phyloP scores from a whole-genome alignment of 2,113 vertebrate genomes.

The Conger conger region DNA sequence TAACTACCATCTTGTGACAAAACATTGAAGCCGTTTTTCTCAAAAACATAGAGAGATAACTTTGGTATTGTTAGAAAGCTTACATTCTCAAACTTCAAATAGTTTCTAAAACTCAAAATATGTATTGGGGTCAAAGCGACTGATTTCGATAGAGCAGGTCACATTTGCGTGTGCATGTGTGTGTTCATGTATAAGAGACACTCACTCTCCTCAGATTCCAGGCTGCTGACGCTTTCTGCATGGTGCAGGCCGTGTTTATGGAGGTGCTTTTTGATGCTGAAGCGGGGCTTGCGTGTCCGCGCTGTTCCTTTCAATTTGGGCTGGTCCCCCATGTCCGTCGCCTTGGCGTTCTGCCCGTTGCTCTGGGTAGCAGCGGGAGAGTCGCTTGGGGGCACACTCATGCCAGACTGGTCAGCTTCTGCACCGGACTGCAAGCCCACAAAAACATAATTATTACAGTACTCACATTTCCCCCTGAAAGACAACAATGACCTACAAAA shows the following conservation, averaged over 20 bases:
- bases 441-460: background rate
- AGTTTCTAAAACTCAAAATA: no score
- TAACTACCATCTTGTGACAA: no score
- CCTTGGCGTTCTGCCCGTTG: constrained; percentile 44
- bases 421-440: constrained; percentile 32
- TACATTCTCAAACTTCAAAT: no score
- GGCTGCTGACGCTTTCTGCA: constrained; percentile 80
- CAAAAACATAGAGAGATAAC: no score
- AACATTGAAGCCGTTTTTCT: no score
- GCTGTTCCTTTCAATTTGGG: constrained; percentile 80
- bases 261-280: constrained; percentile 83
- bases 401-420: background rate
- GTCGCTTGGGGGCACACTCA: constrained; percentile 17
- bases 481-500: no score
- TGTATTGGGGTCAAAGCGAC: no score
- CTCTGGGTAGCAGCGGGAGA: constrained; percentile 25
- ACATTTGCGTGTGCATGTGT: background rate
- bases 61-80: no score
- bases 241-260: constrained; percentile 76
- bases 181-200: constrained; percentile 2
- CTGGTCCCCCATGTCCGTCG: constrained; percentile 62
- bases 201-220: constrained; percentile 78
- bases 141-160: no score
- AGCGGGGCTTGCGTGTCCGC: constrained; percentile 68
- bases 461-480: background rate